Base-by-base conservation (phyloP, 2,797 vertebrate genomes). In the Amblyraja radiata region DNA sequence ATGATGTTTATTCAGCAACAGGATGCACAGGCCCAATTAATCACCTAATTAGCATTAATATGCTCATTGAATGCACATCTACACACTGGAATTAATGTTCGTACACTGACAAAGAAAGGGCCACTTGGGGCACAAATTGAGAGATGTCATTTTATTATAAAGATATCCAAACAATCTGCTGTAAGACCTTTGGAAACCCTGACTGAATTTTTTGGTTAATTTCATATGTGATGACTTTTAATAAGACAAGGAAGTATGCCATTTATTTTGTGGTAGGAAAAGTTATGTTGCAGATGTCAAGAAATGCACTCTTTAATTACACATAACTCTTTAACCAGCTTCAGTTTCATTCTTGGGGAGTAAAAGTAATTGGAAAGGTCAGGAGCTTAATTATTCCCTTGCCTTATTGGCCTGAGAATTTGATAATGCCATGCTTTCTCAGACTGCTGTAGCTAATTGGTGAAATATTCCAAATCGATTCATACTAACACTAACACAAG, bases 11-110 rank as follows among this genome's bases (percentile, higher is more conserved):
- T 91, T 92, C 21, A 76, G 39, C 16, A 76, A 71, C 46, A 54
- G 11, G 65, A 92, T 76, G 36, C 68, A 76, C 68, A 92, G 39
- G n/a, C 16, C 84, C 65, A 76, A 92, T 46, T 74, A 74, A 39
- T 76, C 90, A 91, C 18, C 68, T 58, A 92, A 92, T 92, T 92
- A 76, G 73, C 25, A 76, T 28, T 92, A 76, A 76, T 76, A 23
- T 46, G 39, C 39, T 76, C 90, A 76, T 92, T 92, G 90, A 92
- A 92, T 74, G 71, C 14, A 39, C n/a, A 54, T 28, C 39, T 76
- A 58, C 90, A 76, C 46, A 54, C 71, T 92, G 90, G 36, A 74
- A 92, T 73, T 92, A 92, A 76, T 54, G 36, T 8, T 28, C 2
- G 25, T n/a, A 54, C 71, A 16, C 25, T 73, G 39, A 92, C 36